Evolutionary conservation across 2,888 invertebrate species (phyloP).

Genomic region (Melieria omissa): DNA sequence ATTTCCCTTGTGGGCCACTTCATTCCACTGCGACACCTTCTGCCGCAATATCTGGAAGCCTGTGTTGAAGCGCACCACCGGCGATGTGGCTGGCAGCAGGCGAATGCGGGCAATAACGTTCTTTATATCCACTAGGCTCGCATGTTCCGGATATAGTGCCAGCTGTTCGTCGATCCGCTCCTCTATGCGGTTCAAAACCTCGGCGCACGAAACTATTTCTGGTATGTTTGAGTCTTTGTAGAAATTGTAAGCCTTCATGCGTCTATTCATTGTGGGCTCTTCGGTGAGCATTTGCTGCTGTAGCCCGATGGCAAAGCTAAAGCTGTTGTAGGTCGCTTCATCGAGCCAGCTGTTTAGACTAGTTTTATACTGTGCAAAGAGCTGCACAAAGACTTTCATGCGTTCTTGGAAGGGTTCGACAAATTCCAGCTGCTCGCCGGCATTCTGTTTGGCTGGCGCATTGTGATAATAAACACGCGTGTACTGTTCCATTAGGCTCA

Average conservation of each 20-base stretch:
- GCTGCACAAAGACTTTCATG: constrained; percentile 58
- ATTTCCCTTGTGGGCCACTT: constrained; percentile 87
- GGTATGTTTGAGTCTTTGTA: constrained; percentile 85
- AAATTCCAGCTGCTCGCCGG: constrained; percentile 45
- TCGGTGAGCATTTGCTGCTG: constrained; percentile 59
- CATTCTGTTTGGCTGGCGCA: neutral
- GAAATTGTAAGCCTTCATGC: constrained; percentile 71
- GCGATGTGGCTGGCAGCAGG: constrained; percentile 80
- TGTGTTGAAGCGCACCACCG: constrained; percentile 87
- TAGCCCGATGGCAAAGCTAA: constrained; percentile 58
- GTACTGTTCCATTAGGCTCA: constrained; percentile 56
- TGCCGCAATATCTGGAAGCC: constrained; percentile 90
- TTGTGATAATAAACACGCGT: constrained; percentile 57
- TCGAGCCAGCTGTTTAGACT: constrained; percentile 58
- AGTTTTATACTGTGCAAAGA: constrained; percentile 57
- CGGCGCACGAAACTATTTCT: constrained; percentile 79
- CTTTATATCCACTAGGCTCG: constrained; percentile 80
- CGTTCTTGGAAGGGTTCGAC: constrained; percentile 56
- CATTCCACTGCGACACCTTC: constrained; percentile 91
- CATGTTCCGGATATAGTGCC: constrained; percentile 90
- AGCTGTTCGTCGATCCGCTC: constrained; percentile 73
- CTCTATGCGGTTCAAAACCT: constrained; percentile 76
- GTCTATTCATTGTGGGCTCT: constrained; percentile 34
- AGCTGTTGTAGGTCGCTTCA: constrained; percentile 55
- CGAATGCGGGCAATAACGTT: constrained; percentile 71